Conservation (phyloP, 1,140 invertebrate genomes). For the Leptinotarsa texana region DNA sequence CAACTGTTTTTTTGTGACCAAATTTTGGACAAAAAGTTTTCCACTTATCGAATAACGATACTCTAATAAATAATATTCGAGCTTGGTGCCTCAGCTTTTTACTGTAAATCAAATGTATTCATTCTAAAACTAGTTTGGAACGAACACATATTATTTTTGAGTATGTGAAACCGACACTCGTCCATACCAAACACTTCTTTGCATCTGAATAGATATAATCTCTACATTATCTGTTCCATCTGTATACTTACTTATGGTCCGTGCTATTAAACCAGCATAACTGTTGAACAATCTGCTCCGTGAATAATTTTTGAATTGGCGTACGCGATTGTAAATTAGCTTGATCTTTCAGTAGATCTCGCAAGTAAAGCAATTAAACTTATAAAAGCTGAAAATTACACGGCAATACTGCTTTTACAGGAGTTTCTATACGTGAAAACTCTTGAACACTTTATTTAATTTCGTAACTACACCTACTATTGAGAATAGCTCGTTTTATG, state of each 20-base stretch:
- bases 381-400: slow-evolving; percentile 8
- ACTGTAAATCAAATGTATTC: too few relatives aligned
- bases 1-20: too few relatives aligned
- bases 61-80: too few relatives aligned
- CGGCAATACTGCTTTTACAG: neutral
- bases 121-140: too few relatives aligned
- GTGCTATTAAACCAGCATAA: slow-evolving; percentile 1
- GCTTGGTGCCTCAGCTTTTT: too few relatives aligned
- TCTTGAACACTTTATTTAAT: neutral
- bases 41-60: too few relatives aligned
- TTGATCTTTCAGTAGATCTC: neutral
- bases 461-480: neutral
- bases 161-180: too few relatives aligned
- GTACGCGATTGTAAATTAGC: neutral
- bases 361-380: neutral
- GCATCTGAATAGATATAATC: too few relatives aligned
- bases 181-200: too few relatives aligned
- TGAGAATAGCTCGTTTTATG: neutral
- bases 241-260: neutral
- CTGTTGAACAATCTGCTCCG: neutral
- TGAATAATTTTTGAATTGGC: slow-evolving; percentile 1
- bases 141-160: too few relatives aligned
- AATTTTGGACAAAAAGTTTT: too few relatives aligned
- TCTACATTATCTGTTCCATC: neutral
- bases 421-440: neutral